These are phyloP conservation scores for Nemapogon koenigi DNA, from an alignment of 2,888 invertebrate genomes.

Conservation along the genomic window DNA sequence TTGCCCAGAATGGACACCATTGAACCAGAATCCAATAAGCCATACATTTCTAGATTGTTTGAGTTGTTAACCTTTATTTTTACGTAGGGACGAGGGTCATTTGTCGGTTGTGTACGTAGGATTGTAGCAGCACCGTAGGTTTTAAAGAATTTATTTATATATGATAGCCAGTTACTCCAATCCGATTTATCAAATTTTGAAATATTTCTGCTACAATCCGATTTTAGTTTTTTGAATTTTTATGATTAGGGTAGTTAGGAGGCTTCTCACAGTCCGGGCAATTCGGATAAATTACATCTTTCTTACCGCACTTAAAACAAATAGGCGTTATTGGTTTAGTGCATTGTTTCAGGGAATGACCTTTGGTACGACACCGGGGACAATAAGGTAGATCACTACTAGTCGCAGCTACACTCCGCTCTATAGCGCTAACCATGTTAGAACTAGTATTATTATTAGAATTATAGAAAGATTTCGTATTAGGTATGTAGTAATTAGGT, in stretches of 20 bases:
- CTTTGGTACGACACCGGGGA: background rate
- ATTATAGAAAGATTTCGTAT: no score
- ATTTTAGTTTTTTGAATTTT: background rate
- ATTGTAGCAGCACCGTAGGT: constrained; percentile 16
- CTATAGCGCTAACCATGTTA: no score
- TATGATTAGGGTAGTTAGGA: background rate
- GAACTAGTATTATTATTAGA: background rate
- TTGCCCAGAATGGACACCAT: constrained; percentile 17
- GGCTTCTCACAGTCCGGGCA: background rate
- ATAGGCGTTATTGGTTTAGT: background rate
- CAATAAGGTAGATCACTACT: background rate
- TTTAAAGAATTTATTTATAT: constrained; percentile 12
- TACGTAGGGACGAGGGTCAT: constrained; percentile 16
- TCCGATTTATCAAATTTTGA: constrained; percentile 9
- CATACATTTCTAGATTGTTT: constrained; percentile 8
- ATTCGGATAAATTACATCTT: background rate
- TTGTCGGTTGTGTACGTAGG: constrained; percentile 6
- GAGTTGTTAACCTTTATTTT: constrained; percentile 10
- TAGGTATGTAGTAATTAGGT: no score
- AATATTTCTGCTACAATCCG: constrained; percentile 2
- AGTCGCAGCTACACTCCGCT: background rate
- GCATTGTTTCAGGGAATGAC: background rate
- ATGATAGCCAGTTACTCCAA: constrained; percentile 14
- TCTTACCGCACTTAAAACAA: background rate
- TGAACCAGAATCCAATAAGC: constrained; percentile 19